These are phyloP conservation scores for Onchidella celtica DNA, from an alignment of 2,888 invertebrate species.

Conservation along the genomic window DNA sequence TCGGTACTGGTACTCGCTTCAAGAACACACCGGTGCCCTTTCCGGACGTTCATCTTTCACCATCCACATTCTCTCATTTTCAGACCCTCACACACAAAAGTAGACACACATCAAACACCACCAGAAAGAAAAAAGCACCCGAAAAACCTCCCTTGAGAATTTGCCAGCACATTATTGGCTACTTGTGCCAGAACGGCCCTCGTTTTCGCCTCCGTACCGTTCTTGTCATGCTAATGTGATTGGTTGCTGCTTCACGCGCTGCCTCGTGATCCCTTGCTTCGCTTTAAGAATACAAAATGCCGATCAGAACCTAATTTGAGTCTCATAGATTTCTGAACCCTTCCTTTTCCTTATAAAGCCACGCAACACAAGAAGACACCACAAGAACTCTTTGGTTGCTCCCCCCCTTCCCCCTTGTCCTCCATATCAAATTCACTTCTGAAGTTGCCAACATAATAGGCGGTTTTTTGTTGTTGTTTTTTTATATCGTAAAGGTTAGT, in stretches of 20 bases:
- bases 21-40: too few species aligned
- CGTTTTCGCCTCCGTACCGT: background rate
- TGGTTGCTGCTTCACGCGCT: background rate
- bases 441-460: too few species aligned
- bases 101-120: background rate
- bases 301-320: background rate
- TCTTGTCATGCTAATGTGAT: slow-evolving; percentile 11
- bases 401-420: too few species aligned
- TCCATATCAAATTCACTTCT: too few species aligned
- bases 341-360: too few species aligned
- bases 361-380: too few species aligned
- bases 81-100: background rate
- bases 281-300: background rate
- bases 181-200: background rate
- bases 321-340: background rate
- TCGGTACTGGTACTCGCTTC: too few species aligned
- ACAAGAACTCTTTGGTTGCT: too few species aligned
- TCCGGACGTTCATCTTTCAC: too few species aligned
- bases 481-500: too few species aligned
- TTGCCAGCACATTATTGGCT: background rate
- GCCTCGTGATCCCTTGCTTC: background rate
- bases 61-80: background rate
- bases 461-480: too few species aligned
- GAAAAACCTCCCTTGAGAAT: background rate
- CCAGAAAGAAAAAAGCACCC: background rate